Evolutionary conservation across 2,888 invertebrate species (phyloP).

Genomic region (Diadegma fenestrale): DNA sequence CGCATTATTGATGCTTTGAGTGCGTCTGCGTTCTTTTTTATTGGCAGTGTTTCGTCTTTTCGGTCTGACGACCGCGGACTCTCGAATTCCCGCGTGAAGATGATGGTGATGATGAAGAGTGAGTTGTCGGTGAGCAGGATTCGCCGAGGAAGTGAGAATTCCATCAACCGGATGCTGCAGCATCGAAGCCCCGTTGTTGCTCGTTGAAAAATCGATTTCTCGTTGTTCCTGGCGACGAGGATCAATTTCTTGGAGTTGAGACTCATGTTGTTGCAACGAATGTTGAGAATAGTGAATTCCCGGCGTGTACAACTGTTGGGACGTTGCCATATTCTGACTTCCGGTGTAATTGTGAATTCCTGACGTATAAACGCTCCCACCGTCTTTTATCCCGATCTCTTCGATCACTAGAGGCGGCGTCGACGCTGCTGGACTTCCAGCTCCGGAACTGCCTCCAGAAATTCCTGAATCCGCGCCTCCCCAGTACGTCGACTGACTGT

Average conservation of each 20-base stretch:
- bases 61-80: conserved; percentile 75
- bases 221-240: conserved; percentile 41
- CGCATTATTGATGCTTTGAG: conserved; percentile 97
- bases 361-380: conserved; percentile 74
- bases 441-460: conserved; percentile 82
- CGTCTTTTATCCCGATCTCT: conserved; percentile 81
- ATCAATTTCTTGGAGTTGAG: conserved; percentile 58
- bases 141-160: conserved; percentile 79
- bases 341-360: conserved; percentile 74
- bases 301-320: conserved; percentile 76
- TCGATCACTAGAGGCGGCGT: conserved; percentile 82
- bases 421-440: conserved; percentile 82
- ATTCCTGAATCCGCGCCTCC: conserved; percentile 82
- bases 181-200: conserved; percentile 23
- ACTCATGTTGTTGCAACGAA: conserved; percentile 67
- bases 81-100: conserved; percentile 65
- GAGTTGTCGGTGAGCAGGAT: conserved; percentile 83
- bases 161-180: conserved; percentile 73
- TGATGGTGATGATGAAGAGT: conserved; percentile 69
- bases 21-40: conserved; percentile 96
- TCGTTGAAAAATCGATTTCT: conserved; percentile 52
- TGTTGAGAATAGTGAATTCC: conserved; percentile 69
- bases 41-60: conserved; percentile 96
- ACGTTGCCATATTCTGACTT: conserved; percentile 57
- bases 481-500: conserved; percentile 82